Evolutionary conservation across 2,113 vertebrate species (phyloP).

Genomic region (Brienomyrus brachyistius): DNA sequence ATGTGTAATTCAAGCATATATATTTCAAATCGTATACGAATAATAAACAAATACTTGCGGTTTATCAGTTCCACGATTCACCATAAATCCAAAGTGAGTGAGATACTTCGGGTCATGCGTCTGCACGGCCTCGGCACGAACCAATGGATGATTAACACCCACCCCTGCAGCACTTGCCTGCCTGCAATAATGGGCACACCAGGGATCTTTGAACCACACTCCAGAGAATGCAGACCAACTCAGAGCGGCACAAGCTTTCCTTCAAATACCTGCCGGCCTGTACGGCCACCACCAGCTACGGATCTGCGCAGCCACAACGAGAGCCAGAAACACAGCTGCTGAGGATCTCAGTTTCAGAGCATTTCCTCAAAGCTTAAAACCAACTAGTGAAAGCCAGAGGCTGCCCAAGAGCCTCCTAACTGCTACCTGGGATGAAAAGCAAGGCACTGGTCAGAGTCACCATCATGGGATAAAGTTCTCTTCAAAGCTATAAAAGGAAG

Average conservation of each 20-base stretch:
- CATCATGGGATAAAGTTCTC: neutral
- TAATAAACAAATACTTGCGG: neutral
- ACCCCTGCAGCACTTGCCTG: neutral
- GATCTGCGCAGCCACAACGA: neutral
- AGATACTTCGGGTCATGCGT: neutral
- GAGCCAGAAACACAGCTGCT: neutral
- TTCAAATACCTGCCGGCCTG: neutral
- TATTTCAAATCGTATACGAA: neutral
- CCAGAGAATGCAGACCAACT: neutral
- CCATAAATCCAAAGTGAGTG: neutral
- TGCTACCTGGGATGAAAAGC: neutral
- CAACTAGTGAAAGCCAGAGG: neutral
- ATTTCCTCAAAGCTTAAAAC: neutral
- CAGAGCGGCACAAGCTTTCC: neutral
- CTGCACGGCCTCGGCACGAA: neutral
- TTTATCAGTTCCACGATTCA: neutral
- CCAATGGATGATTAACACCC: neutral
- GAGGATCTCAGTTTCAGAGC: neutral
- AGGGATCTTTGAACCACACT: neutral
- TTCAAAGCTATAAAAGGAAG: neutral
- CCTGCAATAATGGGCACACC: neutral
- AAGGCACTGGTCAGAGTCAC: neutral
- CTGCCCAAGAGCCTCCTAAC: neutral
- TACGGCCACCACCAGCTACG: neutral
- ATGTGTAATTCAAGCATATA: neutral